These are phyloP conservation scores for Styela clava DNA, from an alignment of 23 tunicate genomes.

Conservation along the genomic window DNA sequence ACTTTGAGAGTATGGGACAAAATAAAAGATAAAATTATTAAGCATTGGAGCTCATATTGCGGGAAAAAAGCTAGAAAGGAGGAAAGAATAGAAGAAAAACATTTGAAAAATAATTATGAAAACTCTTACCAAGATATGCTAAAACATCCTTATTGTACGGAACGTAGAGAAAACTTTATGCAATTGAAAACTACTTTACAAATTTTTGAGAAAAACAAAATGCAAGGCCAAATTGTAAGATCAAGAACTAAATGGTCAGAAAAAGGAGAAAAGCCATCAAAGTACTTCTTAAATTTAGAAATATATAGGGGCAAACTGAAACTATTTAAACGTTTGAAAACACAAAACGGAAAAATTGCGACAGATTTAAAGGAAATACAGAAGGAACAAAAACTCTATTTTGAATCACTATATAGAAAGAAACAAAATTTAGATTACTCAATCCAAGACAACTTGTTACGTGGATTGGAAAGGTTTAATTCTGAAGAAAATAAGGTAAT, in stretches of 20 bases:
- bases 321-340: background rate
- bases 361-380: background rate
- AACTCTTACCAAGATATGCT: background rate
- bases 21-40: too few relatives aligned
- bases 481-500: background rate
- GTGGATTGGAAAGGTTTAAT: background rate
- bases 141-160: background rate
- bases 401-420: background rate
- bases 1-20: background rate
- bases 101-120: background rate
- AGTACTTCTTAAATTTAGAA: background rate
- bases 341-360: background rate
- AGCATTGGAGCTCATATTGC: too few relatives aligned
- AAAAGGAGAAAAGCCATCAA: background rate
- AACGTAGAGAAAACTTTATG: too few relatives aligned
- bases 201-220: background rate
- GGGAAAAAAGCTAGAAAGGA: too few relatives aligned
- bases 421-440: background rate
- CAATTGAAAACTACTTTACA: background rate
- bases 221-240: too few relatives aligned
- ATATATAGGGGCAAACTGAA: background rate
- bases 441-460: background rate
- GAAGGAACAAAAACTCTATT: background rate
- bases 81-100: too few relatives aligned
- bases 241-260: too few relatives aligned